These are phyloP conservation scores for Drosophila burlai DNA, from an alignment of 1,140 invertebrate species.

Conservation along the genomic window DNA sequence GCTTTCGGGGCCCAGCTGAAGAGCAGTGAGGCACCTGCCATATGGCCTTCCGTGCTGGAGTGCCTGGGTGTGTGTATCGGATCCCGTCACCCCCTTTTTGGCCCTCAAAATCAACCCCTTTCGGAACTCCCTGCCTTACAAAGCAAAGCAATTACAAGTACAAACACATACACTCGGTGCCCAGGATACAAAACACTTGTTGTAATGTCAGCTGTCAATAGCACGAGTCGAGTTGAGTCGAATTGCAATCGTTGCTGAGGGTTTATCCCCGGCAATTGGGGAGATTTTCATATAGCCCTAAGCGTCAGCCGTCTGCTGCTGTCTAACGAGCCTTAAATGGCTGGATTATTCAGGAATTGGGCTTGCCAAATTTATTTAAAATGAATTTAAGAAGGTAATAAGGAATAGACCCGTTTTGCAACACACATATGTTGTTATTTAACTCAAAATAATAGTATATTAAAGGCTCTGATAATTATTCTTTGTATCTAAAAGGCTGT, in stretches of 20 bases:
- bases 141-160: slow-evolving; percentile 50
- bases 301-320: slow-evolving; percentile 4
- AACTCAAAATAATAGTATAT: not conserved
- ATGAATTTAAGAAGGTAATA: not conserved
- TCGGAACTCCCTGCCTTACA: slow-evolving; percentile 3
- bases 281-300: slow-evolving; percentile 21
- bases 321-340: not conserved
- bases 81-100: slow-evolving; percentile 14
- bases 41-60: slow-evolving; percentile 41
- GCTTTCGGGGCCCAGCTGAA: slow-evolving; percentile 21
- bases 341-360: slow-evolving; percentile 7
- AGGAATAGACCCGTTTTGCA: too few relatives aligned
- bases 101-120: slow-evolving; percentile 15
- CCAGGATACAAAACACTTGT: slow-evolving; percentile 47
- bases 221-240: slow-evolving; percentile 34
- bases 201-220: slow-evolving; percentile 55
- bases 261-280: slow-evolving; percentile 23
- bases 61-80: slow-evolving; percentile 9
- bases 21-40: slow-evolving; percentile 42
- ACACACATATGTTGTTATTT: too few relatives aligned
- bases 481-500: not conserved
- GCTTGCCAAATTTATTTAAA: slow-evolving; percentile 1
- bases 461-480: not conserved
- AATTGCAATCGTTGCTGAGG: slow-evolving; percentile 13
- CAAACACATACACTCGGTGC: slow-evolving; percentile 22